Evolutionary conservation across 2,888 invertebrate genomes (phyloP).

Genomic region (Brachypterus glaber): DNA sequence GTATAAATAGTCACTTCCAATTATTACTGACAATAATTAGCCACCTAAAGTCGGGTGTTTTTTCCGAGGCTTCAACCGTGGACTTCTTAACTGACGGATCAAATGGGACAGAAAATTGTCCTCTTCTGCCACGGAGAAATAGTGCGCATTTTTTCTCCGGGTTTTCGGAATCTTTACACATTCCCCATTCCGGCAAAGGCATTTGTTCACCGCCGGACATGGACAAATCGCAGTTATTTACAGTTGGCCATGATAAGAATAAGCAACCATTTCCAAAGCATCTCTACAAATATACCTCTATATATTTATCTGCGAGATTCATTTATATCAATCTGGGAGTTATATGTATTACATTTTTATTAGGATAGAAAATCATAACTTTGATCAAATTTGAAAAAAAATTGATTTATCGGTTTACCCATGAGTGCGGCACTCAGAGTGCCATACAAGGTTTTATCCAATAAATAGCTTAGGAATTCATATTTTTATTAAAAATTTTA

Average conservation of each 20-base stretch:
- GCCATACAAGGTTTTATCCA: no score
- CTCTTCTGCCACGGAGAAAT: constrained; percentile 35
- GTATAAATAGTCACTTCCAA: no score
- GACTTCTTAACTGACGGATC: constrained; percentile 38
- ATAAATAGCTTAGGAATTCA: no score
- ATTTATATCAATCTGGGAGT: neutral
- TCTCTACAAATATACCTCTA: neutral
- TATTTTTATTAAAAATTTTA: no score
- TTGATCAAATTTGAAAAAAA: no score
- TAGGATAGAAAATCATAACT: no score
- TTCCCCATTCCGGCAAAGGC: constrained; percentile 35
- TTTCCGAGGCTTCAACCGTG: constrained; percentile 26
- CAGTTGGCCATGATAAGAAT: constrained; percentile 40
- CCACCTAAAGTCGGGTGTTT: constrained; percentile 36
- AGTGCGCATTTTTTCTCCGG: constrained; percentile 40
- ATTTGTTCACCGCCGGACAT: constrained; percentile 38
- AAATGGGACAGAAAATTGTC: constrained; percentile 46
- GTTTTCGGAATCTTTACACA: constrained; percentile 40
- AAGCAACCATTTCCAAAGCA: constrained; percentile 20
- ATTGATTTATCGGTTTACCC: no score
- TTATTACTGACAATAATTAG: constrained; percentile 41
- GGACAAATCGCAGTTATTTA: constrained; percentile 43
- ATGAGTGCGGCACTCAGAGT: no score
- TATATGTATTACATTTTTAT: no score
- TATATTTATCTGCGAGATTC: neutral